A percentile compares a stretch with the other conserved stretches of the same genome.
phyloP scores from a whole-genome alignment of 2,888 invertebrate genomes.

The Hydraecia micacea region DNA sequence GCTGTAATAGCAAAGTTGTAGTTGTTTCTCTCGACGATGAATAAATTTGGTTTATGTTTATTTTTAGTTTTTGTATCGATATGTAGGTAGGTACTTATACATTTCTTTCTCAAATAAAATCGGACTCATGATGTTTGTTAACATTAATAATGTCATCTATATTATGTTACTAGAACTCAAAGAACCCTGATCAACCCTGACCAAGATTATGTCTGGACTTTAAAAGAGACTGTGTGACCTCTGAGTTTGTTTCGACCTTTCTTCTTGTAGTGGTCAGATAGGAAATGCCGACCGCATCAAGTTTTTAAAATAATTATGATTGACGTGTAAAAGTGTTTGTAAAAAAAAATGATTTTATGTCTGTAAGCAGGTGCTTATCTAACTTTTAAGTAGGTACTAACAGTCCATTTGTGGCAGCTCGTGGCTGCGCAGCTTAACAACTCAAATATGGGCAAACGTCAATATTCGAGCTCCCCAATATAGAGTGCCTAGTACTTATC shows the following conservation, averaged over 20 bases:
- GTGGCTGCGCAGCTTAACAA: background rate
- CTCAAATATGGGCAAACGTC: slow-evolving; percentile 12
- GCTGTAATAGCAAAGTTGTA: background rate
- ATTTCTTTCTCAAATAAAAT: background rate
- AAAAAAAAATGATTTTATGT: too few relatives aligned
- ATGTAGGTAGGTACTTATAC: background rate
- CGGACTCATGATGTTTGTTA: background rate
- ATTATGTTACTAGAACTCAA: background rate
- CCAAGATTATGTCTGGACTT: too few relatives aligned
- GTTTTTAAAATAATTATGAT: too few relatives aligned
- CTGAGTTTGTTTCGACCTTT: too few relatives aligned
- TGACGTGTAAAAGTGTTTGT: too few relatives aligned
- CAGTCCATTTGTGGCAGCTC: background rate
- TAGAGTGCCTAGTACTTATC: slow-evolving; percentile 5
- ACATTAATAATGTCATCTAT: background rate
- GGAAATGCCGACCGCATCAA: too few relatives aligned
- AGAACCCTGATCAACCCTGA: too few relatives aligned
- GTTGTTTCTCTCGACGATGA: slow-evolving; percentile 4
- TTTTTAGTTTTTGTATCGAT: background rate
- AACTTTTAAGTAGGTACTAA: background rate
- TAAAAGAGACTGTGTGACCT: too few relatives aligned
- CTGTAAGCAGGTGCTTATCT: too few relatives aligned
- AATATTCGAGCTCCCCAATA: slow-evolving; percentile 15
- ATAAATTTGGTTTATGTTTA: background rate
- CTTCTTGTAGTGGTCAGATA: too few relatives aligned